Base-by-base conservation (phyloP, 2,888 invertebrate species). In the Latrodectus elegans region DNA sequence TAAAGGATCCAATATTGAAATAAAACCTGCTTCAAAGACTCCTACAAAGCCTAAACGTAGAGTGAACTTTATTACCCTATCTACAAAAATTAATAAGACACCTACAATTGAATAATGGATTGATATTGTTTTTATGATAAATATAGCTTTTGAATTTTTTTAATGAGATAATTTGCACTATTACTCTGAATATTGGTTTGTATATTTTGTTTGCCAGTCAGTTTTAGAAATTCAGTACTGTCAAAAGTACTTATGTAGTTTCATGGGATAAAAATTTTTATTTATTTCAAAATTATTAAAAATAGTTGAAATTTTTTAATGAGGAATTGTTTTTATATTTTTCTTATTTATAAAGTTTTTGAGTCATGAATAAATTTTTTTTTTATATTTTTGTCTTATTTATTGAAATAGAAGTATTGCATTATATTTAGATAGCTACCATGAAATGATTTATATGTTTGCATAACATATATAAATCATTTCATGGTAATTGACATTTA, bases 31-130 rank as follows among this genome's bases (percentile, higher is more conserved):
- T 12, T n/a, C 51, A 12, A 53, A 73, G 22, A 65, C 65, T 65
- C 14, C 75, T 38, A 14, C 51, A 8, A 81, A 81, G 51, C 26
- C 80, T 10, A 86, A 87, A 53, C 81, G 86, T n/a, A 70, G 86
- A 76, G 55, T 87, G 22, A 11, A 72, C 8, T 73, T 87, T 53
- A 65, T 87, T 22, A 87, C 86, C 49, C 17, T 87, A 22, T 72
- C 81, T 0, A 72, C 52, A 15, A 87, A 76, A 51, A 9, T 65
- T 26, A 64, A 76, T 12, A n/a, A 60, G 53, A 51, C 71, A 12
- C 53, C 60, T 26, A 26, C 74, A 1, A 82, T 55, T 11, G 14
- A 76, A 11, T 76, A 9, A 38, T 22, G 55, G 26, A 79, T 14
- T 70, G 49, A 38, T 79, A 15, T 8, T 79, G n/a, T 6, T 64